Base-by-base conservation (phyloP, 2,113 vertebrate species). In the Conger conger region DNA sequence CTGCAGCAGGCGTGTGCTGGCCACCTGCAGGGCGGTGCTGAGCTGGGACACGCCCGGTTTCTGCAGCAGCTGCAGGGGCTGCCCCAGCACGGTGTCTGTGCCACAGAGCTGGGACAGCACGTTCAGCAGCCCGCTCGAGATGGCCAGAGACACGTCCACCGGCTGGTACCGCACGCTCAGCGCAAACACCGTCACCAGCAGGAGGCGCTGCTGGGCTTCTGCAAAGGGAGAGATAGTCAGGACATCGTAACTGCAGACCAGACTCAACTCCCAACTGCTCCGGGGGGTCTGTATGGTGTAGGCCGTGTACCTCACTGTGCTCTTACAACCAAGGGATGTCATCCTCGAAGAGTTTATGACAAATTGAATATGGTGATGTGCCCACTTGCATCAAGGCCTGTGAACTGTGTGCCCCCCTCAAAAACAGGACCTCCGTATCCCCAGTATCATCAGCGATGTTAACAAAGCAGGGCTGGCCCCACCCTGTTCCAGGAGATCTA, bases 181-280 rank as follows among this genome's bases (percentile, higher is more conserved):
- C 0, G 98, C 97, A 79, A 99, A 99, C 77, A 99, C 97, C 0
- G 98, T 99, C 86, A 99, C 98, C 94, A 99, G 92, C 27, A 99
- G 96, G 87, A 99, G 97, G 88, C 98, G 97, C 85, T 99, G 98
- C 7, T 99, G 98, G 38, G 97, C 98, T 95, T 99, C 98, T 99
- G 80, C 88, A 89, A 79, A 86, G 84, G 87, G 88, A 18, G 81
- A 37, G 82, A 23, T 79, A 20, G 0, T 68, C 4, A 1, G 9
- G n/a, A 82, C 3, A 2, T 0, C n/a, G 27, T 73, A 73, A 73
- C n/a, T 33, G 27, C 11, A 73, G 27, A 33, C 23, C 27, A 23
- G 5, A 63, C 57, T 27, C 4, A 50, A 50, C 45, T 50, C 45
- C 45, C 0, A 13, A 50, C 6, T 50, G 9, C 8, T 13, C 11